Conservation (phyloP, 1,140 invertebrate genomes). For the Brachionus manjavacas region DNA sequence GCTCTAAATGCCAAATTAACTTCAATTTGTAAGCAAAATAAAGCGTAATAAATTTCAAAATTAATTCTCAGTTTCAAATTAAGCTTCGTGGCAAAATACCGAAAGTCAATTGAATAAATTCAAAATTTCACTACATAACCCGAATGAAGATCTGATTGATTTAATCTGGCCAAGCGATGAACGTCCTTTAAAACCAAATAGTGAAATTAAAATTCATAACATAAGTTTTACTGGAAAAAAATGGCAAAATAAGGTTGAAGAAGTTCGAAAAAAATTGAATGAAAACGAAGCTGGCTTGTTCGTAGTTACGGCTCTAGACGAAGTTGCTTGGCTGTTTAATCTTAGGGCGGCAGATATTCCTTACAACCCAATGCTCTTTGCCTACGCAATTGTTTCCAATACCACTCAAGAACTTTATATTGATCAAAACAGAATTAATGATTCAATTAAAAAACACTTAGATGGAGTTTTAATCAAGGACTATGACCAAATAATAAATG, state of each 20-base stretch:
- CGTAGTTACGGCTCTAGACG: conserved; percentile 78
- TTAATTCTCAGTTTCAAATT: no score
- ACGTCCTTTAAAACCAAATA: conserved; percentile 47
- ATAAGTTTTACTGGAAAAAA: conserved; percentile 48
- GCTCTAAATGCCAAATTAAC: conserved; percentile 76
- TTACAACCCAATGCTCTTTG: conserved; percentile 95
- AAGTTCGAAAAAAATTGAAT: conserved; percentile 48
- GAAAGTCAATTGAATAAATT: conserved; percentile 15
- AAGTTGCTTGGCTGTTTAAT: conserved; percentile 84
- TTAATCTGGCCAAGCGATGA: conserved; percentile 47
- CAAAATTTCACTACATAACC: conserved; percentile 44
- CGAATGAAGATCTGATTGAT: conserved; percentile 49
- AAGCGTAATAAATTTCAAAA: neutral
- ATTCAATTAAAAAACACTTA: neutral
- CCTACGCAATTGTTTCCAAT: conserved; percentile 69
- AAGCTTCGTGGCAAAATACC: neutral
- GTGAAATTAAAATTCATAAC: conserved; percentile 47
- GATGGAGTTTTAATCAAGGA: neutral
- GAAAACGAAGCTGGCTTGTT: conserved; percentile 63
- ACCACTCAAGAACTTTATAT: neutral
- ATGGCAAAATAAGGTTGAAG: neutral
- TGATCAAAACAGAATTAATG: neutral
- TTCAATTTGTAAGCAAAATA: conserved; percentile 60
- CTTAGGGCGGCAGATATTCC: conserved; percentile 85
- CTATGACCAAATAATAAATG: neutral